Conservation (phyloP, 2,888 invertebrate species). For the Phyllotreta striolata region DNA sequence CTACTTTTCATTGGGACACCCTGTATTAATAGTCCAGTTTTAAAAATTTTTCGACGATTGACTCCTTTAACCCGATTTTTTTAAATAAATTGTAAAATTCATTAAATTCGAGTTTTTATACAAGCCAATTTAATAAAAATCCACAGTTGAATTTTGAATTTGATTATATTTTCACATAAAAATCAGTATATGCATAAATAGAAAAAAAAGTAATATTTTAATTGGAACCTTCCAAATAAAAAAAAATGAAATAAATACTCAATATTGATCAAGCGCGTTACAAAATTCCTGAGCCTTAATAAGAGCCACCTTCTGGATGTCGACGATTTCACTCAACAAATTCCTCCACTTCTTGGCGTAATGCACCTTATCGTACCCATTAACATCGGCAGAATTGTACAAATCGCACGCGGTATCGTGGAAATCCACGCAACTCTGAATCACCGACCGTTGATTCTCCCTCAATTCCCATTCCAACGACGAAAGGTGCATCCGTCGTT, state of each 20-base stretch:
- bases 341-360: slow-evolving; percentile 56
- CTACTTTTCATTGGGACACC: too few species aligned
- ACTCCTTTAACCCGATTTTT: too few species aligned
- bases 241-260: slow-evolving; percentile 33
- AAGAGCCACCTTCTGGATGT: slow-evolving; percentile 55
- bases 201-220: slow-evolving; percentile 21
- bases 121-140: too few species aligned
- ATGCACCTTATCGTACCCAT: slow-evolving; percentile 86
- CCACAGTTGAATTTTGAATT: too few species aligned
- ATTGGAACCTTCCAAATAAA: slow-evolving; percentile 29
- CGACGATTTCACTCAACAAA: slow-evolving; percentile 55
- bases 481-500: slow-evolving; percentile 44
- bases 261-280: slow-evolving; percentile 47
- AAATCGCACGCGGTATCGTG: slow-evolving; percentile 78
- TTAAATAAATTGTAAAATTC: too few species aligned
- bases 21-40: too few species aligned
- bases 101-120: too few species aligned
- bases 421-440: slow-evolving; percentile 76
- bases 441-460: slow-evolving; percentile 85
- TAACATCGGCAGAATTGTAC: slow-evolving; percentile 82
- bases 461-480: slow-evolving; percentile 67
- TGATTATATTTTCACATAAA: too few species aligned
- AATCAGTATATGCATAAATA: too few species aligned
- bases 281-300: slow-evolving; percentile 55
- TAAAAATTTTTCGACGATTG: too few species aligned